Base-by-base conservation (phyloP, 2,888 invertebrate species). In the Acanthosepion esculentum region DNA sequence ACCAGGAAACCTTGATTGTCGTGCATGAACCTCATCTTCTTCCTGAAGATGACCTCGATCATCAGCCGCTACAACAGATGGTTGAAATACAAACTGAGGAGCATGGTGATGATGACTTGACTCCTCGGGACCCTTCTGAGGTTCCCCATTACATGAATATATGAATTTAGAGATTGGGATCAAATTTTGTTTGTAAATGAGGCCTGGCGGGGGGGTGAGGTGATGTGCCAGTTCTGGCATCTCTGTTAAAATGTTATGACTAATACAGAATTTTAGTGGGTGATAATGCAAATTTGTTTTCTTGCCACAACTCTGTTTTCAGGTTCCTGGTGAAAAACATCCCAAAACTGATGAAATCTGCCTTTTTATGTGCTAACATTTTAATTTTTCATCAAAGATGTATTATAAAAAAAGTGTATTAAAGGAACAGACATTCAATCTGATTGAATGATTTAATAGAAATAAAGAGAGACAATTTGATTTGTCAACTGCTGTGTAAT, bases 21-120 rank as follows among this genome's bases (percentile, higher is more conserved):
- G n/a, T 93, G 12, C 93, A 93, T n/a, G 93, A 93, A n/a, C 93
- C 48, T 8, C 93, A 93, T 20, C 93, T 53, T n/a, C 93, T 48
- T 48, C n/a, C n/a, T 29, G 48, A 93, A 93, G 48, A 48, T 20
- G 50, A 93, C 8, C 48, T 93, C 12, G 50, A 93, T 48, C 48
- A 18, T 48, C 93, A 93, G 18, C 50, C 48, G 29, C 93, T 53
- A 93, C 93, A 93, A 20, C n/a, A 53, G 29, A 53, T 93, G 93
- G 93, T 93, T 78, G 78, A 78, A 78, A 78, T 78, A 78, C 78
- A 78, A 18, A 78, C 78, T 78, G 78, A 78, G 78, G 78, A 78
- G 10, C n/a, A n/a, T 78, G 78, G 78, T 78, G 78, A 78, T 1
- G 78, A 78, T n/a, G 78, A 78, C n/a, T 78, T 78, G n/a, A 78